Evolutionary conservation across 2,888 invertebrate species (phyloP).

Genomic region (Xestia xanthographa): DNA sequence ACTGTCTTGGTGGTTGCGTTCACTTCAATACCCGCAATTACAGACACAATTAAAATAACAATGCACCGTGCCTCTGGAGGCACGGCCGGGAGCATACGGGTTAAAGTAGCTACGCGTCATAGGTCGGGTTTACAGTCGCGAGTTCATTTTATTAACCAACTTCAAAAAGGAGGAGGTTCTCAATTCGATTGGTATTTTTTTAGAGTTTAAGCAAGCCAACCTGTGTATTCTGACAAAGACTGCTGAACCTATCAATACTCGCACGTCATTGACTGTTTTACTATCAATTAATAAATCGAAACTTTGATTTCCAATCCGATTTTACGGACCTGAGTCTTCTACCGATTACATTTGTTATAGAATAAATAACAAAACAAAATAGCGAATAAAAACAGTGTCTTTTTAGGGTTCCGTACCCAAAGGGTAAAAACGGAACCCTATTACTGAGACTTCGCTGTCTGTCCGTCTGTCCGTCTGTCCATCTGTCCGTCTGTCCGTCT

Average conservation of each 20-base stretch:
- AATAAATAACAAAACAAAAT: no score
- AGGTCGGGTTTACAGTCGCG: slow-evolving; percentile 6
- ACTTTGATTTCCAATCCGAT: slow-evolving; percentile 6
- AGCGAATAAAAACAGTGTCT: background rate
- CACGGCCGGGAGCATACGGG: no score
- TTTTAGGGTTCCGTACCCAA: no score
- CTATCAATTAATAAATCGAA: slow-evolving; percentile 1
- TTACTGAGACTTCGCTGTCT: no score
- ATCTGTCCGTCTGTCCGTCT: no score
- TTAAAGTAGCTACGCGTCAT: slow-evolving; percentile 14
- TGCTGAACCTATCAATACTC: background rate
- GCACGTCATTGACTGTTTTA: background rate
- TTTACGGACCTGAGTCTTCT: background rate
- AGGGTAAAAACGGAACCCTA: no score
- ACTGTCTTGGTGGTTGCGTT: slow-evolving; percentile 34
- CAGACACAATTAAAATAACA: no score
- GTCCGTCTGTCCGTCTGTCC: no score
- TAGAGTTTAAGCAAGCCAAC: background rate
- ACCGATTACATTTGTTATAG: background rate
- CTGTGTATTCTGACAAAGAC: background rate
- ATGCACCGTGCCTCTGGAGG: no score
- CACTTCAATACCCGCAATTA: no score
- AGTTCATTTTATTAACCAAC: background rate
- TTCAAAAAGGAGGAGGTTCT: no score
- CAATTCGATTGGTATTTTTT: no score